Conservation (phyloP, 2,113 vertebrate species). For the Triplophysa dalaica region DNA sequence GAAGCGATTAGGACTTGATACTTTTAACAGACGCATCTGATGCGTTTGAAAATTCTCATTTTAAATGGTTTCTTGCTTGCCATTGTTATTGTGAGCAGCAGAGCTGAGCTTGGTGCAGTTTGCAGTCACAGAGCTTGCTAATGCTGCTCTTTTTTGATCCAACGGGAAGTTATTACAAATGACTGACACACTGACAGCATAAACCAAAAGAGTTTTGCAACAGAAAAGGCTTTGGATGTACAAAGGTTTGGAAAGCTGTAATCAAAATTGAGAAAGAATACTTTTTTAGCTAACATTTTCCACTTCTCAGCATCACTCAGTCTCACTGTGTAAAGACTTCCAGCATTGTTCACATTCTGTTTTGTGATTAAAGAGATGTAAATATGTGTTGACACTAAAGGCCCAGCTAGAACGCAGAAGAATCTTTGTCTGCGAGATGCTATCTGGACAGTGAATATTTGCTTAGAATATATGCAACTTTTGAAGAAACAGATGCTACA, state of each 20-base stretch:
- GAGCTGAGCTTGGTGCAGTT: conserved; percentile 40
- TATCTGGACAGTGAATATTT: conserved; percentile 12
- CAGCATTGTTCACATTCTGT: not conserved
- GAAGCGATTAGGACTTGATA: conserved; percentile 37
- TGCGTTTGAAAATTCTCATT: conserved; percentile 34
- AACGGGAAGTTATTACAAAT: conserved; percentile 40
- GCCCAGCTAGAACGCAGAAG: not conserved
- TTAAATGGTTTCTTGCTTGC: conserved; percentile 18
- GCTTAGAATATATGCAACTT: not conserved
- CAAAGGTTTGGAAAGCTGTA: conserved; percentile 3
- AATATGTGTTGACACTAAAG: conserved; percentile 26
- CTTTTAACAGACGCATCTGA: conserved; percentile 44
- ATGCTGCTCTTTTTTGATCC: conserved; percentile 8
- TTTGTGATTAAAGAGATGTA: conserved; percentile 12
- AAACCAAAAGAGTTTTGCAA: conserved; percentile 24
- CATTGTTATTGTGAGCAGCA: conserved; percentile 34
- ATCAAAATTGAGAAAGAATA: conserved; percentile 2
- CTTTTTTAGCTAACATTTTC: conserved; percentile 5
- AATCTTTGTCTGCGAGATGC: not conserved
- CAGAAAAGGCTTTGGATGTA: conserved; percentile 10
- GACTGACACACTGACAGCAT: not conserved
- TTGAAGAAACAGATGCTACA: not conserved
- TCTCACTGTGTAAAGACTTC: conserved; percentile 7
- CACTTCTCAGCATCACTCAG: not conserved
- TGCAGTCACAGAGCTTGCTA: conserved; percentile 32